Base-by-base conservation (phyloP, 2,888 invertebrate genomes). In the Unio pictorum region DNA sequence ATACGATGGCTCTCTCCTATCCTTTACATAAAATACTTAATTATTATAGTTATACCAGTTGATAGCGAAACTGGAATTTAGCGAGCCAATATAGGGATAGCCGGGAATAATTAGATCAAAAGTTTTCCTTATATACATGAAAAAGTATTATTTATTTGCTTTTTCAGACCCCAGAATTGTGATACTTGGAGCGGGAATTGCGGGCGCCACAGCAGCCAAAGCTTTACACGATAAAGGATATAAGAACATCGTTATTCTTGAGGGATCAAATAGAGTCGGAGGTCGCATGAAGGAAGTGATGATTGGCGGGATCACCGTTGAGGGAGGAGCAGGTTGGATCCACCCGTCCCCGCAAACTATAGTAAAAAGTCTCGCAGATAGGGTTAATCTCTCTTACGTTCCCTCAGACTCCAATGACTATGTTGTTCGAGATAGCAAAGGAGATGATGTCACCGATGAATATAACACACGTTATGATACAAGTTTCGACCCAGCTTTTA, bases 151-250 rank as follows among this genome's bases (percentile, higher is more conserved):
- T 28, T 45, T 63, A 30, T 57, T 28, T 54, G 23, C 30, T 66
- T 66, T 28, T 57, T 45, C 34, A 55, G 30, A 69, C 55, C n/a
- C 54, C 17, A 65, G 56, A 26, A 69, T 69, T n/a, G 4, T 72
- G 17, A 72, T 69, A 18, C 64, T 72, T 6, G 72, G 71, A 28
- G 71, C 67, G 18, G 71, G 71, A 6, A 64, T 73, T 68, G 64
- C 78, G 30, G 78, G 78, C 18, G 55, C 72, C 45, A 60, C 73
- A 20, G 72, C 75, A 54, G 78, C 78, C 28, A 75, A 75, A 63
- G 65, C 70, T n/a, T 67, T 78, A 23, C 34, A 54, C 18, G 75
- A 75, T 6, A 64, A 66, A n/a, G 75, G 75, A 26, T 66, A 68
- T 60, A 34, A 61, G 11, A 72, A 78, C 67, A 66, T 78, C 73